Evolutionary conservation across 2,113 vertebrate genomes (phyloP), one percentile per base, ranked within the genome.

Genomic region (Festucalex cinctus): DNA sequence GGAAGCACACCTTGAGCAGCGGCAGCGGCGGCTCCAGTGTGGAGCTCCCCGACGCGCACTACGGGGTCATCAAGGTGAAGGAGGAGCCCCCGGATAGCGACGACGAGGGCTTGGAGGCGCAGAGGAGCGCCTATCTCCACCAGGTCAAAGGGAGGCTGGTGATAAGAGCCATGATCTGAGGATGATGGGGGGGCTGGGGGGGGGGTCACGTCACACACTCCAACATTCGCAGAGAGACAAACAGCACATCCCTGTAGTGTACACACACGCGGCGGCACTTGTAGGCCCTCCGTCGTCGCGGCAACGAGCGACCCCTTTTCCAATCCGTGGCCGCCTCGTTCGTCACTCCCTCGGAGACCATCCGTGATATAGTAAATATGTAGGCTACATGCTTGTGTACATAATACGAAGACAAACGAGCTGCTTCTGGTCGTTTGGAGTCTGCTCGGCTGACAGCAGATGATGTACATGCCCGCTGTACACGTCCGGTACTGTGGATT

Each of bases 101-200:
- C 76, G 95, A 98, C 60, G 95, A 96, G 87, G 89, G 93, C 89
- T 88, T 94, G 81, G 94, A 91, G 90, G 88, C 92, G 72, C 92
- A 95, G 91, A 93, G 94, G 90, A 94, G 91, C 91, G 85, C 92
- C 93, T 97, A 95, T 93, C 91, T 98, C 80, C 95, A 95, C 93
- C 95, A 98, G 93, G 95, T 98, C 92, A 98, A 97, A 92, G 95
- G 95, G 83, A 94, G 95, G 83, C 93, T 97, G 91, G 94, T 98
- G 88, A 96, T 98, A 91, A 94, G 94, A 91, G 95, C 96, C 85
- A 94, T 98, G 91, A 96, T 97, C 88, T 98, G 92, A 98, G 83
- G 59, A 74, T 65, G 64, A 69, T 68, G 65, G 76, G 65, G 74
- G 77, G 65, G n/a, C n/a, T n/a, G 76, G 65, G 74, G 77, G 65